A percentile compares a stretch with the other conserved stretches of the same genome.
Evolutionary conservation across 2,797 vertebrate genomes (phyloP).

Genomic region (Channa striata): DNA sequence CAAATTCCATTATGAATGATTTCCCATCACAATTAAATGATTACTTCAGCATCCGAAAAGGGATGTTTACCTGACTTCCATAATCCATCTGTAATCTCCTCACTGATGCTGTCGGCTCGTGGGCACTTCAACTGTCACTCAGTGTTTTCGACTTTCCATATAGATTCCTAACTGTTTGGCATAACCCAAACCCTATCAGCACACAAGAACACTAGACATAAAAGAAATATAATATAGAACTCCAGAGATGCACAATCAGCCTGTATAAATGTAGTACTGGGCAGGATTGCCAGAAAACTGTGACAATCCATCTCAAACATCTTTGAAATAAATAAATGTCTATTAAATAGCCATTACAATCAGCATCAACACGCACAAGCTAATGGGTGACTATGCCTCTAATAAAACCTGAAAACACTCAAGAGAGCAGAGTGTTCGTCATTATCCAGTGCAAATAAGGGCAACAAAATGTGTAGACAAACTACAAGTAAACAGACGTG

Average conservation of each 20-base stretch:
- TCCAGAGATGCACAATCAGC: not conserved
- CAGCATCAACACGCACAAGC: not conserved
- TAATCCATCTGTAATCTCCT: constrained; percentile 20
- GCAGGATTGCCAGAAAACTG: not conserved
- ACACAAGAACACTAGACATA: not conserved
- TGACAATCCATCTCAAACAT: not conserved
- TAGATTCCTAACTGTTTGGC: not conserved
- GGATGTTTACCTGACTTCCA: constrained; percentile 29
- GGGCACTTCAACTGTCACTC: constrained; percentile 1
- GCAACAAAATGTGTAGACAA: not conserved
- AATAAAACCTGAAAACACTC: not conserved
- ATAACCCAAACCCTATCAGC: not conserved
- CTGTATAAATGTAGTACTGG: not conserved
- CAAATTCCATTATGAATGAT: constrained; percentile 48
- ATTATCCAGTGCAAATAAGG: not conserved
- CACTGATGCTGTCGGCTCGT: not conserved
- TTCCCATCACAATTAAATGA: constrained; percentile 25
- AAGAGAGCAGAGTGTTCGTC: not conserved
- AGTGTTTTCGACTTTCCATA: not conserved
- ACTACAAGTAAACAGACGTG: not conserved
- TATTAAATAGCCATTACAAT: not conserved
- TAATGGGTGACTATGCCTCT: not conserved
- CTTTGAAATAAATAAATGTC: no score
- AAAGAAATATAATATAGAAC: not conserved
- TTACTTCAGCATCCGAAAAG: constrained; percentile 38